Evolutionary conservation across 2,113 vertebrate species (phyloP).

Genomic region (Falco punctatus): DNA sequence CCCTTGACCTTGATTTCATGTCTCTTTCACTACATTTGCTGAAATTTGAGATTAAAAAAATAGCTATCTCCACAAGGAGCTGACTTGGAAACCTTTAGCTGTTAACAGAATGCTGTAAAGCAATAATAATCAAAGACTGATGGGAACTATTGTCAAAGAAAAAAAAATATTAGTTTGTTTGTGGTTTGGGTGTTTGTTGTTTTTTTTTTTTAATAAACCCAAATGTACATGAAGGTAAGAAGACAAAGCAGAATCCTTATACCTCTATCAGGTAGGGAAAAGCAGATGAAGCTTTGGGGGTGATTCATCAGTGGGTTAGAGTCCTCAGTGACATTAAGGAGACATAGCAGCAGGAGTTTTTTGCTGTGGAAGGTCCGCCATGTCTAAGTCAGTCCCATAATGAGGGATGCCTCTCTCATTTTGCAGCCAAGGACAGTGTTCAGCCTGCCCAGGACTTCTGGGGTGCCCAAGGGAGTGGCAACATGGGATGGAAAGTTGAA

Average conservation of each 20-base stretch:
- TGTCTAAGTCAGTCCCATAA: not conserved
- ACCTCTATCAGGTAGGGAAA: fast-evolving
- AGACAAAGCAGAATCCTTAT: not conserved
- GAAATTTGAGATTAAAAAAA: not conserved
- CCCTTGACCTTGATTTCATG: not conserved
- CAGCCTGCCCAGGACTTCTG: not conserved
- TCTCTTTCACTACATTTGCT: not conserved
- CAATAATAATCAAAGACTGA: not conserved
- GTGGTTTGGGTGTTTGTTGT: too few species aligned
- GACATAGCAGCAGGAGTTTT: not conserved
- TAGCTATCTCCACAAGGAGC: not conserved
- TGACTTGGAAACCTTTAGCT: not conserved
- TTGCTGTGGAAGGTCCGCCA: not conserved
- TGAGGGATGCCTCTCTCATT: not conserved
- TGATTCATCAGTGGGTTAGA: not conserved
- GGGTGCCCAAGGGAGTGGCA: not conserved
- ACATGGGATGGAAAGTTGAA: not conserved
- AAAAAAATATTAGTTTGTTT: not conserved
- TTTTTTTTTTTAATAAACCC: not conserved
- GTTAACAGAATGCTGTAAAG: not conserved
- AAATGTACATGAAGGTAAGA: not conserved
- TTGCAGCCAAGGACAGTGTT: not conserved
- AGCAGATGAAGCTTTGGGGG: not conserved
- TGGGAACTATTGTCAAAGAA: not conserved
- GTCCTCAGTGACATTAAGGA: not conserved